Conservation (phyloP, 2,888 invertebrate species). For the Synanthedon vespiformis region DNA sequence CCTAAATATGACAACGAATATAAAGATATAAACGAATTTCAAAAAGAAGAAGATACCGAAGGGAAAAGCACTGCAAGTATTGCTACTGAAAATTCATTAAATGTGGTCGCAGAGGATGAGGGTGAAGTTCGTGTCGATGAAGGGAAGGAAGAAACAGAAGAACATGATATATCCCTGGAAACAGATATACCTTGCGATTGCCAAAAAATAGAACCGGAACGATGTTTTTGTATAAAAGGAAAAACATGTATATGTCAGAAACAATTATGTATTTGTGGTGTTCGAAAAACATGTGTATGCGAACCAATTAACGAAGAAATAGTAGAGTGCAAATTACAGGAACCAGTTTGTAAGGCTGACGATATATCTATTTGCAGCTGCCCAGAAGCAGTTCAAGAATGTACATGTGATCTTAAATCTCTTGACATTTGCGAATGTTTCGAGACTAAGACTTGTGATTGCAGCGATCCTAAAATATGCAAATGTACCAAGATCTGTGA, state of each 20-base stretch:
- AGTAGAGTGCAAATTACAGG: constrained; percentile 2
- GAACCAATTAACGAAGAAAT: constrained; percentile 17
- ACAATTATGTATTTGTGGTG: constrained; percentile 35
- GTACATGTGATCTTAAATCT: constrained; percentile 25
- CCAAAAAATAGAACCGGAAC: constrained; percentile 29
- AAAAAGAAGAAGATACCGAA: constrained; percentile 7
- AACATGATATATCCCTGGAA: neutral
- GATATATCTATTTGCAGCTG: constrained; percentile 37
- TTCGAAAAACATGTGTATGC: constrained; percentile 37
- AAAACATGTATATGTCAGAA: constrained; percentile 33
- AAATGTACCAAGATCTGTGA: constrained; percentile 39
- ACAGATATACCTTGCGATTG: constrained; percentile 30
- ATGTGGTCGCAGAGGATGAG: constrained; percentile 7
- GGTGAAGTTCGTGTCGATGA: neutral
- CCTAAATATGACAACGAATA: constrained; percentile 10
- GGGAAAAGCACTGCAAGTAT: neutral
- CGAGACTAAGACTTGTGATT: constrained; percentile 31
- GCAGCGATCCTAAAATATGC: constrained; percentile 42
- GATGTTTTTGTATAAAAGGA: constrained; percentile 37
- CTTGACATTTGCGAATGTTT: constrained; percentile 33
- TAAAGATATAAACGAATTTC: constrained; percentile 5
- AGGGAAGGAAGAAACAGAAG: neutral
- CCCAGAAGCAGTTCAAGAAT: constrained; percentile 18
- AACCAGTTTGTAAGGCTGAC: constrained; percentile 24
- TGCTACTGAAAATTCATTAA: no score